These are phyloP conservation scores for Chloroceryle amazona DNA, from an alignment of 2,797 vertebrate genomes.

Conservation along the genomic window DNA sequence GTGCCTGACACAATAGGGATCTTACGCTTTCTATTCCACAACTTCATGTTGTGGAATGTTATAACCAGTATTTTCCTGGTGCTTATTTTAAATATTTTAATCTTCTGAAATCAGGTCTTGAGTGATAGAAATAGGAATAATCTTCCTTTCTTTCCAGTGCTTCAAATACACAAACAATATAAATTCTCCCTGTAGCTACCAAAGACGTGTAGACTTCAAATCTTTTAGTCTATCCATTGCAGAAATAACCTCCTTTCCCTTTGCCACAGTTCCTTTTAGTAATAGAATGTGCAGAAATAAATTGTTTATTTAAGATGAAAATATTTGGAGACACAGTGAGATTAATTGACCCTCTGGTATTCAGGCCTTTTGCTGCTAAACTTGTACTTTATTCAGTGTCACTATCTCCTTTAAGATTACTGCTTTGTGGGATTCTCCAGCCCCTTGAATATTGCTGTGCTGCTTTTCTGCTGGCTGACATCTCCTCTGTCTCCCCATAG, in stretches of 20 bases:
- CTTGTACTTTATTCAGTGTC: not conserved
- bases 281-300: not conserved
- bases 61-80: not conserved
- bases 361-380: not conserved
- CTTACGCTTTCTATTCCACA: not conserved
- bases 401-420: not conserved
- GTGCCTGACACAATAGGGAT: not conserved
- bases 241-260: not conserved
- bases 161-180: not conserved
- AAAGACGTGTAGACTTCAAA: not conserved
- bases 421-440: constrained; percentile 8
- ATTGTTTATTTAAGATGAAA: not conserved
- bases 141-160: not conserved
- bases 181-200: not conserved
- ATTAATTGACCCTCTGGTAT: not conserved
- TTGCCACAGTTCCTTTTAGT: not conserved
- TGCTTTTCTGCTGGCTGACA: not conserved
- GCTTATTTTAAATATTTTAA: not conserved
- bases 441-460: not conserved
- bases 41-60: not conserved
- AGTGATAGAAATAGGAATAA: not conserved
- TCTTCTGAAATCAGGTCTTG: not conserved
- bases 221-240: not conserved
- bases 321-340: not conserved
- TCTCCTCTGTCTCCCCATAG: not conserved